phyloP scores from a whole-genome alignment of 2,888 invertebrate species.

The Brenthis daphne region DNA sequence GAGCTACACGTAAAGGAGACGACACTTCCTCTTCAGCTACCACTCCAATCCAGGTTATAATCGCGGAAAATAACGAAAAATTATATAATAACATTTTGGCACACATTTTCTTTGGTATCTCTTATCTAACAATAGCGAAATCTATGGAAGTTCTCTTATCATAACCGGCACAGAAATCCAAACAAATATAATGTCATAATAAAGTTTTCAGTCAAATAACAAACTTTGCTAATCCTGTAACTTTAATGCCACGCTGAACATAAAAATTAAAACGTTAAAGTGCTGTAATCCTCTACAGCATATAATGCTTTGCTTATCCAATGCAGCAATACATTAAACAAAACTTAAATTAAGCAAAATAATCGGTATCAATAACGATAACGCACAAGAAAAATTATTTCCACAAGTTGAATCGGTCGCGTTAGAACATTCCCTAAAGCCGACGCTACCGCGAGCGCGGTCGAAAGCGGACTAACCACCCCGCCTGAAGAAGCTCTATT shows the following conservation, averaged over 20 bases:
- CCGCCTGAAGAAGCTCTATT: constrained; percentile 79
- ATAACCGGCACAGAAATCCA: constrained; percentile 70
- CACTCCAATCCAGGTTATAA: constrained; percentile 77
- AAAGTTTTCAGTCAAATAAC: constrained; percentile 59
- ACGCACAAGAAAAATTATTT: constrained; percentile 66
- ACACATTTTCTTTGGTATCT: constrained; percentile 81
- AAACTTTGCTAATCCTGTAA: constrained; percentile 39
- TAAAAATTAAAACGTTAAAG: constrained; percentile 29
- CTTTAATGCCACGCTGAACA: constrained; percentile 35
- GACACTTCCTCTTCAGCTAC: constrained; percentile 85
- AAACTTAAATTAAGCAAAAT: constrained; percentile 59
- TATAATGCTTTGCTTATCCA: constrained; percentile 1
- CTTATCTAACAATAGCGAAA: constrained; percentile 55
- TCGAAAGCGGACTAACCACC: constrained; percentile 81
- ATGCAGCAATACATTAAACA: constrained; percentile 13
- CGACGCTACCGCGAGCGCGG: constrained; percentile 72
- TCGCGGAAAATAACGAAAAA: constrained; percentile 72
- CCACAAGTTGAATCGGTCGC: constrained; percentile 74
- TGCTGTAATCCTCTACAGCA: constrained; percentile 15
- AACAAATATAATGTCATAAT: constrained; percentile 59
- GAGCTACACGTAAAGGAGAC: constrained; percentile 87
- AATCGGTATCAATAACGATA: constrained; percentile 55
- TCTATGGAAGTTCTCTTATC: constrained; percentile 67
- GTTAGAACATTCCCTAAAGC: constrained; percentile 49
- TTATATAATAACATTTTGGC: constrained; percentile 81